Evolutionary conservation across 2,113 vertebrate genomes (phyloP), one percentile per base, ranked within the genome.

Genomic region (Rhagologus leucostigma): DNA sequence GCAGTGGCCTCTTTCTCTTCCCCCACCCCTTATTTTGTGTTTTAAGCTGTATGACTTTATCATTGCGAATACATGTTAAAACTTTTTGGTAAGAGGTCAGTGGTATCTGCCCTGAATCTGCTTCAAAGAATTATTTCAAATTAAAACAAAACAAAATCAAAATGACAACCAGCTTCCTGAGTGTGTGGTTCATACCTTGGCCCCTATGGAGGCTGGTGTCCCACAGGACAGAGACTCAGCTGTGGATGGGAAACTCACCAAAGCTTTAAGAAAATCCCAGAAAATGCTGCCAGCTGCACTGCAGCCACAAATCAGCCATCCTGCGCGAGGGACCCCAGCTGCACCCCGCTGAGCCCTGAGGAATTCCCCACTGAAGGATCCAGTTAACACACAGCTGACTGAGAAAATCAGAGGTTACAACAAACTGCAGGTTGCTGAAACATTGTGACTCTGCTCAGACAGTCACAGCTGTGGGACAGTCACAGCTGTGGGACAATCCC

Each of bases 101-200:
- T 94, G 87, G 86, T 90, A 83, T 95, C 95, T 92, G 90, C 97
- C 96, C 95, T 96, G 94, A 97, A 97, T 97, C 91, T 95, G 95
- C 97, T 97, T 97, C 95, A 96, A 96, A 93, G 91, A 96, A 92
- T 96, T 97, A 97, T 98, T 97, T 98, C 96, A 92, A 97, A 98
- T 98, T 97, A 96, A 98, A 59, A 50, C 13, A 24, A 35, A 23
- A 23, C 27, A 50, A 77, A 78, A 30, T 20, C 81, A 47, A 78
- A 97, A 94, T 53, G 88, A 94, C 87, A 91, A 80, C 90, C 88
- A 88, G 59, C 41, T 97, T 97, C 89, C 93, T 70, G 67, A 94
- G 84, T 87, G 56, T 94, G 89, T 95, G 88, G 92, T 94, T 96
- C 89, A 63, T 95, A 90, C 85, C 93, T 96, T 91, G 89, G 96